phyloP scores from a whole-genome alignment of 2,888 invertebrate genomes.

The Pyrrhosoma nymphula region DNA sequence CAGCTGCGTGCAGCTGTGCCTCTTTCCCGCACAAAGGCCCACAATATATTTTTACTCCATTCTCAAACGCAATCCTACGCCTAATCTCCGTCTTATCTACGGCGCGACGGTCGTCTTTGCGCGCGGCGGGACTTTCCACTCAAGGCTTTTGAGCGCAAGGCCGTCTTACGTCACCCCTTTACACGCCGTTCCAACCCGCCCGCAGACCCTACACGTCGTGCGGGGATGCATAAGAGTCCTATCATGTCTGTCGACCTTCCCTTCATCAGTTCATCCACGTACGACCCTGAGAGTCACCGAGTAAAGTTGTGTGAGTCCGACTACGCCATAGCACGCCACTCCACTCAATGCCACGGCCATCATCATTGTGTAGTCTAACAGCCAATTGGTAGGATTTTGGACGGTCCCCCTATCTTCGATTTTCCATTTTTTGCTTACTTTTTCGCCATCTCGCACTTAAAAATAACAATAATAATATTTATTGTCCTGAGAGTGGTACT shows the following conservation, averaged over 20 bases:
- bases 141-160: background rate
- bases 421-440: too few relatives aligned
- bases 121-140: background rate
- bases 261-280: background rate
- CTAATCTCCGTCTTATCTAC: background rate
- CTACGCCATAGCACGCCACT: too few relatives aligned
- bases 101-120: background rate
- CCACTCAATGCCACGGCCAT: too few relatives aligned
- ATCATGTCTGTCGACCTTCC: background rate
- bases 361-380: too few relatives aligned
- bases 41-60: background rate
- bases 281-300: too few relatives aligned
- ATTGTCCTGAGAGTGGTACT: too few relatives aligned
- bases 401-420: too few relatives aligned
- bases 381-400: too few relatives aligned
- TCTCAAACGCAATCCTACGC: background rate
- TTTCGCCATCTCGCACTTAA: too few relatives aligned
- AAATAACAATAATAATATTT: too few relatives aligned
- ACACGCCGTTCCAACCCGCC: background rate
- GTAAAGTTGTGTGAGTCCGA: too few relatives aligned
- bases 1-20: background rate
- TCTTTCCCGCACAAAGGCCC: background rate
- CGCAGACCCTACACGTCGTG: background rate
- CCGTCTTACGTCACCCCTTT: background rate
- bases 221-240: background rate